Evolutionary conservation across 2,888 invertebrate species (phyloP), one percentile per base, ranked within the genome.

Genomic region (Diadegma fenestrale): DNA sequence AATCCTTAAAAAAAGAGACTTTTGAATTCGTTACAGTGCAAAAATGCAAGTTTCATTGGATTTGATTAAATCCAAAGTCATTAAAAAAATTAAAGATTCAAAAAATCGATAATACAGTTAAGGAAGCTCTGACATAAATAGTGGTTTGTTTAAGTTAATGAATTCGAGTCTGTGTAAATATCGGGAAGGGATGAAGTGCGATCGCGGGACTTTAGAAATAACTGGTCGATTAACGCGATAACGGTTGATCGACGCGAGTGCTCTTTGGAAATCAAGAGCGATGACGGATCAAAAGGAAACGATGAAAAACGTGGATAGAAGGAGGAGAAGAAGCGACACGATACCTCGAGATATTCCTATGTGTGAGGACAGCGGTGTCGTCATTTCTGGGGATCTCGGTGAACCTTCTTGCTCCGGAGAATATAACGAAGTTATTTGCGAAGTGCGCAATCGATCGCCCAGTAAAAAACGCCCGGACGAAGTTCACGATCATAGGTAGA

Each of bases 351-450:
- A 86, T 58, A 88, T 88, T 84, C 88, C 87, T 26, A 86, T 80
- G 66, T 91, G 87, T 80, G 92, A 93, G 80, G 93, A 93, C 78
- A 92, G 92, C 85, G 93, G 93, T 19, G 88, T 93, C 19, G 92
- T 91, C 30, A 90, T 90, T 88, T 92, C 91, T 84, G 92, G 91
- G 66, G 92, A 92, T 93, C 88, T 91, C 37, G 92, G 92, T 22
- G 92, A 92, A 77, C 88, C 89, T 68, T 92, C 91, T 14, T 91
- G 89, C 72, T 91, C 91, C 76, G 91, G 89, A 12, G 91, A 90
- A 75, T 91, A 88, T 89, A 90, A 92, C 8, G 90, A 90, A 68
- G 88, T 91, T 80, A 88, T 88, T 71, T 90, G 88, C 81, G 83
- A 86, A 61, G 84, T 87, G 58, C 86, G 80, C 30, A 87, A 82